Base-by-base conservation (phyloP, 2,113 vertebrate species). In the Amazona guildingii region DNA sequence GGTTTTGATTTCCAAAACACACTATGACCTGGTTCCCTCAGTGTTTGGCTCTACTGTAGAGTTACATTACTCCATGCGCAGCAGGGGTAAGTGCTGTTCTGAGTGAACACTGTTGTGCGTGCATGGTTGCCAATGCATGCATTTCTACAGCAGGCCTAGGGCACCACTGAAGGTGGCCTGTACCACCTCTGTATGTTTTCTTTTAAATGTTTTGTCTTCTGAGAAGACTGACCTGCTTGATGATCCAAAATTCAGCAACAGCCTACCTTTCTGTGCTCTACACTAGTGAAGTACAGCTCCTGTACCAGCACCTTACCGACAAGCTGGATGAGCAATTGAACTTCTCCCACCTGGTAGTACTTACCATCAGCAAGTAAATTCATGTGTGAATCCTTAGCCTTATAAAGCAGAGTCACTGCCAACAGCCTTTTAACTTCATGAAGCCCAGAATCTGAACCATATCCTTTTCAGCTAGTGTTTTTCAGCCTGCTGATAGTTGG, bases 81-180 rank as follows among this genome's bases (percentile, higher is more conserved):
- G 70, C n/a, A 39, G 62, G 61, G 11, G 11, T 75, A 31, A 55
- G 13, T 52, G 39, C 73, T 74, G 0, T 67, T 72, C 35, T 41
- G 57, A 81, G n/a, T 44, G 51, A 61, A 10, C 21, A 9, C 37
- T 35, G 31, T 55, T 28, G 18, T 49, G 29, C 27, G 41, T 33
- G 49, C 6, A 0, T 24, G 44, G 35, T 49, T 88, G 49, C 55
- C 44, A 64, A 0, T 8, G 33, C 7, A 16, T 43, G 8, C 21
- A 6, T 83, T 69, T 87, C 54, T 70, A 13, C 63, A 55, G 1
- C 16, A 64, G 17, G 29, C 33, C 28, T 55, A 3, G 20, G 29
- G 18, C 4, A 5, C 29, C 43, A 6, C 15, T 49, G 41, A 55
- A 86, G 61, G 13, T 3, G 16, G 23, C 51, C 39, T 70, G 31